phyloP scores from a whole-genome alignment of 2,888 invertebrate species.

The Deilephila porcellus region DNA sequence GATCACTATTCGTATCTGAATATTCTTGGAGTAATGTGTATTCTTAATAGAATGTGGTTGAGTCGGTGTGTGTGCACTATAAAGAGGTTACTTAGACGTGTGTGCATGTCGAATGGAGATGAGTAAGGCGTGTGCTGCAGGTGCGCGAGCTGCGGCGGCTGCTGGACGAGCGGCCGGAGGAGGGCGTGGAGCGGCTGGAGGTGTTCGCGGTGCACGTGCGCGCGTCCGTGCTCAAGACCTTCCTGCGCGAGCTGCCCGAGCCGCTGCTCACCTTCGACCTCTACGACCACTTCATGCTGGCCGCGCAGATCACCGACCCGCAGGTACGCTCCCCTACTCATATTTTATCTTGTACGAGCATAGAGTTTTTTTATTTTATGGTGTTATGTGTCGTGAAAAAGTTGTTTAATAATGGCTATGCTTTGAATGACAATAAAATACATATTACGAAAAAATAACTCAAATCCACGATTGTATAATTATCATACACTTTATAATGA shows the following conservation, averaged over 20 bases:
- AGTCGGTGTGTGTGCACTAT: no score
- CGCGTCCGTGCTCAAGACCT: constrained; percentile 94
- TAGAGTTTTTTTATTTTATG: no score
- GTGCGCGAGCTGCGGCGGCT: constrained; percentile 90
- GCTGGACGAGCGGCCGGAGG: constrained; percentile 90
- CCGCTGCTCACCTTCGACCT: constrained; percentile 96
- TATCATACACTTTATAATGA: no score
- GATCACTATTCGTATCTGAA: no score
- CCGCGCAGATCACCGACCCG: constrained; percentile 92
- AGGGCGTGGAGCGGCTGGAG: constrained; percentile 88
- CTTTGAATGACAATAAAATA: no score
- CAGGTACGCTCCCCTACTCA: constrained; percentile 80
- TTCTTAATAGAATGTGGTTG: no score
- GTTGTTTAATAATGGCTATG: neutral
- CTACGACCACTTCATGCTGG: constrained; percentile 97
- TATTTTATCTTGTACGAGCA: no score
- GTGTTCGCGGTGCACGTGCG: constrained; percentile 95
- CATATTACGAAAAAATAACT: no score
- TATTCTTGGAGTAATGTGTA: no score
- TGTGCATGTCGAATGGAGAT: no score
- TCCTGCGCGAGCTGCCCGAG: constrained; percentile 96
- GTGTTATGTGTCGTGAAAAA: neutral
- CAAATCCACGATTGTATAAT: no score
- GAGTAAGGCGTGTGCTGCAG: constrained; percentile 45
- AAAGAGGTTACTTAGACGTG: no score